These are phyloP conservation scores for Tachina fera DNA, from an alignment of 2,888 invertebrate genomes.

Conservation along the genomic window DNA sequence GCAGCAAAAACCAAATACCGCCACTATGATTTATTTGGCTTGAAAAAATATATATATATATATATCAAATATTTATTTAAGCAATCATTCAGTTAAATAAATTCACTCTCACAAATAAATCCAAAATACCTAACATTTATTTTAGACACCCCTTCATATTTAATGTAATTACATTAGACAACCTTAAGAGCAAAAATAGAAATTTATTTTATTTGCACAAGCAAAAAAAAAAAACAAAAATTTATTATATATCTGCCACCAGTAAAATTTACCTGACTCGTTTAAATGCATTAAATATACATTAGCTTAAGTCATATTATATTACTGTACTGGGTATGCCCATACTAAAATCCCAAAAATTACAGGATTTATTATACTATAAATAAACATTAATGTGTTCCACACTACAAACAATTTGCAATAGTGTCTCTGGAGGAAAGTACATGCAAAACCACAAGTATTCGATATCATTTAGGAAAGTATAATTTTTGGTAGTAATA, in stretches of 20 bases:
- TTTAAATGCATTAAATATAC: background rate
- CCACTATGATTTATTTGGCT: too few species aligned
- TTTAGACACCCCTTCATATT: background rate
- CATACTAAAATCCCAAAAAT: background rate
- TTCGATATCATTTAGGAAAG: too few species aligned
- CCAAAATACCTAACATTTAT: background rate
- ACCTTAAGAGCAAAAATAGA: slow-evolving; percentile 1
- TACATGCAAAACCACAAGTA: too few species aligned
- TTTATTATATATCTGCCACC: slow-evolving; percentile 22
- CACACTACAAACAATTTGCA: too few species aligned
- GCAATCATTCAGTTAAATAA: slow-evolving; percentile 1
- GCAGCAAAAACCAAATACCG: background rate
- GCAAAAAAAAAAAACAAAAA: slow-evolving; percentile 14
- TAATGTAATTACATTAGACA: slow-evolving; percentile 6
- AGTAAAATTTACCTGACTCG: background rate
- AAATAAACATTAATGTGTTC: too few species aligned
- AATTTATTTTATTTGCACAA: slow-evolving; percentile 42
- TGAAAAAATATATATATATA: too few species aligned
- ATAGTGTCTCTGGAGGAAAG: too few species aligned
- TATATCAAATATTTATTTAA: background rate
- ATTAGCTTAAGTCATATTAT: background rate
- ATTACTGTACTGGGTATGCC: background rate
- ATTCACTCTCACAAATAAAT: slow-evolving; percentile 32
- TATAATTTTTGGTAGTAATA: too few species aligned
- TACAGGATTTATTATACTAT: background rate